Evolutionary conservation across 2,888 invertebrate genomes (phyloP).

Genomic region (Scaptomyza cyrtandrae): DNA sequence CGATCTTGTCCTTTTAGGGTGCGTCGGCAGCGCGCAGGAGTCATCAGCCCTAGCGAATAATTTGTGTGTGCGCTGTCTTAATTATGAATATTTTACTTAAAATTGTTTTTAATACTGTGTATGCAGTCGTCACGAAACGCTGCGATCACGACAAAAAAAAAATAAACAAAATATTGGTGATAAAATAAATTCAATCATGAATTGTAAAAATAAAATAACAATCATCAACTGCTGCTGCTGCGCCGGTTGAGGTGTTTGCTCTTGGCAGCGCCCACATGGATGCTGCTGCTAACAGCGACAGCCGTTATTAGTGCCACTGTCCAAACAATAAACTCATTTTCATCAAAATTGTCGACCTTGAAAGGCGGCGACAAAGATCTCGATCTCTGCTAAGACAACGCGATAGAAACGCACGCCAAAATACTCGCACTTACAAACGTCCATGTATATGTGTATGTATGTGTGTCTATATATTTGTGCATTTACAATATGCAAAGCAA

Average conservation of each 20-base stretch:
- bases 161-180: conserved; percentile 36
- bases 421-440: background rate
- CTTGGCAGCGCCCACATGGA: conserved; percentile 66
- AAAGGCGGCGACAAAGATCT: conserved; percentile 57
- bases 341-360: conserved; percentile 71
- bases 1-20: conserved; percentile 47
- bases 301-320: conserved; percentile 66
- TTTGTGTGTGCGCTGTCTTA: conserved; percentile 6
- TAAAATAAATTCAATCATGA: conserved; percentile 74
- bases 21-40: conserved; percentile 24
- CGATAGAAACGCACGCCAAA: conserved; percentile 32
- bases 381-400: conserved; percentile 38
- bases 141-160: conserved; percentile 32
- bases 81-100: conserved; percentile 22
- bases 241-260: conserved; percentile 48
- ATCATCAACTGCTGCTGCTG: conserved; percentile 55
- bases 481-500: conserved; percentile 35
- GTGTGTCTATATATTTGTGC: conserved; percentile 2
- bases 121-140: conserved; percentile 30
- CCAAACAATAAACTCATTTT: conserved; percentile 78
- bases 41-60: conserved; percentile 35
- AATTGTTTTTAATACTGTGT: conserved; percentile 16
- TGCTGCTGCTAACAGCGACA: conserved; percentile 19
- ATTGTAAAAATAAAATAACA: conserved; percentile 74
- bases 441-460: background rate